Conservation (phyloP, 2,113 vertebrate genomes). For the Scopus umbretta region DNA sequence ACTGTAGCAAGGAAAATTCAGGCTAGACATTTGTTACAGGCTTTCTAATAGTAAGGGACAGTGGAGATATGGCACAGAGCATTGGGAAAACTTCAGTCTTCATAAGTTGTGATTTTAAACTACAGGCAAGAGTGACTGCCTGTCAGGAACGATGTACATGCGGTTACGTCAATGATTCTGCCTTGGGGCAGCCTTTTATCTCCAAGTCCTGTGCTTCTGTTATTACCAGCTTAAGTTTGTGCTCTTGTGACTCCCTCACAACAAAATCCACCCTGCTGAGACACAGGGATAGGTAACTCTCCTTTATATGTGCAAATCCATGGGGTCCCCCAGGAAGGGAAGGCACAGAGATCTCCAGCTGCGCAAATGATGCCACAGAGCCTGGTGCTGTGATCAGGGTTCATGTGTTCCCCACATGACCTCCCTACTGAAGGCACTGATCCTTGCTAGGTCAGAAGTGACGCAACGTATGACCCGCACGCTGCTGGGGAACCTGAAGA, state of each 20-base stretch:
- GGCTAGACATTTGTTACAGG: not conserved
- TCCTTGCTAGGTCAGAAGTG: not conserved
- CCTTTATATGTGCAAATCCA: not conserved
- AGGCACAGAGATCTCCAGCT: not conserved
- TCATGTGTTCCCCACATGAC: too few relatives aligned
- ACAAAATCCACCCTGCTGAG: not conserved
- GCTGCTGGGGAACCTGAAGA: not conserved
- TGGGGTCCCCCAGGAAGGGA: not conserved
- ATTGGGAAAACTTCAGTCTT: not conserved
- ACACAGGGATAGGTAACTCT: not conserved
- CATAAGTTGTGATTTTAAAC: not conserved
- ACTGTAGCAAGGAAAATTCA: not conserved
- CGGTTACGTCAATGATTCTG: accelerated
- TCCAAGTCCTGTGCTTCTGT: not conserved
- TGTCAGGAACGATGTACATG: not conserved
- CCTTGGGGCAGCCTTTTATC: not conserved
- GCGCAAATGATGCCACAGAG: not conserved
- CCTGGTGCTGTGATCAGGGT: not conserved
- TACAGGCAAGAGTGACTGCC: not conserved
- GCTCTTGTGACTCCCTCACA: not conserved
- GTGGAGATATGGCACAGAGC: not conserved
- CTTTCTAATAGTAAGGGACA: not conserved
- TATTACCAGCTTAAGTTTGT: not conserved
- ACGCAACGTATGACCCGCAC: not conserved
- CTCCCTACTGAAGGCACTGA: not conserved